Percentiles rank a stretch among this genome's conserved stretches.
These are phyloP conservation scores for Bungarus multicinctus DNA, from an alignment of 2,113 vertebrate species.

Conservation along the genomic window DNA sequence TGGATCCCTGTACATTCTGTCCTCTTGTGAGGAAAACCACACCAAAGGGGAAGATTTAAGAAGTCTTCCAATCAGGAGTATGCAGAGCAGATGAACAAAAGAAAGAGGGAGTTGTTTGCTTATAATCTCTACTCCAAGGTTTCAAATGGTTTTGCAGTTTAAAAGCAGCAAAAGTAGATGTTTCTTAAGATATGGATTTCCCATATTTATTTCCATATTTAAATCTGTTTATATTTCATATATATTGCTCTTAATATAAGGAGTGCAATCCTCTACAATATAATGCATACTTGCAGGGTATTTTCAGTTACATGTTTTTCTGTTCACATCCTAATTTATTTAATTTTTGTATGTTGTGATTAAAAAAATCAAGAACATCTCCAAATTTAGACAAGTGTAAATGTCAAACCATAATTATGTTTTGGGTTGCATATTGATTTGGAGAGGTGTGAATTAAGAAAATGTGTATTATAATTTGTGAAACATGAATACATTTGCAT, in stretches of 20 bases:
- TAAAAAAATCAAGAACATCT: background rate
- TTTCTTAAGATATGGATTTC: background rate
- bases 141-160: background rate
- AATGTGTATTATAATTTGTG: background rate
- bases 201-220: background rate
- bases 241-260: background rate
- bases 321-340: background rate
- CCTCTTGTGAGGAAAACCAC: background rate
- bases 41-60: background rate
- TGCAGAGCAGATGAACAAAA: background rate
- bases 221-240: background rate
- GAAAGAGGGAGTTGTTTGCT: background rate
- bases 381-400: background rate
- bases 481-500: background rate
- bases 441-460: background rate
- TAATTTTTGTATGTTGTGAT: background rate
- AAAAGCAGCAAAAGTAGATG: background rate
- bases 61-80: background rate
- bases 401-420: background rate
- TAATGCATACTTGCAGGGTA: background rate
- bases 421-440: background rate
- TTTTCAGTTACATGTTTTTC: background rate
- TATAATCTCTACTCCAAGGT: background rate
- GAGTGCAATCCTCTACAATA: background rate
- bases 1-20: background rate